Percentiles rank a stretch among this genome's conserved stretches.
phyloP scores from a whole-genome alignment of 2,113 vertebrate genomes.

The Heptranchias perlo region DNA sequence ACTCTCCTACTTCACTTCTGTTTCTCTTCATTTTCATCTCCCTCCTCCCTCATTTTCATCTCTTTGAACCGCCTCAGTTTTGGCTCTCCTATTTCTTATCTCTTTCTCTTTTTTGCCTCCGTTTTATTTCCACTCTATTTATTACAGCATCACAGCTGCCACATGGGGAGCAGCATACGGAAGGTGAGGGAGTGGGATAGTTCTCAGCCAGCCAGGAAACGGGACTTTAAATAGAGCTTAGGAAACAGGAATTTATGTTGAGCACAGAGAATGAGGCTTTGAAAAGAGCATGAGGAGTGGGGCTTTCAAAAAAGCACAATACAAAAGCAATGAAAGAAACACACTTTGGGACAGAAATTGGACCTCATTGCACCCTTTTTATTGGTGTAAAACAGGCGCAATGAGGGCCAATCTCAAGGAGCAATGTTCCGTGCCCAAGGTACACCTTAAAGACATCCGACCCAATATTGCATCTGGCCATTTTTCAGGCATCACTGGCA shows the following conservation, averaged over 20 bases:
- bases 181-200: background rate
- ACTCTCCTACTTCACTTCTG: background rate
- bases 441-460: background rate
- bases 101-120: background rate
- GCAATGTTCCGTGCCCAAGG: background rate
- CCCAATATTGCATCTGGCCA: background rate
- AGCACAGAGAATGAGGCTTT: background rate
- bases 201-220: background rate
- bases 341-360: background rate
- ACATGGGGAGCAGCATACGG: background rate
- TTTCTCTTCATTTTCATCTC: background rate
- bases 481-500: background rate
- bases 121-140: background rate
- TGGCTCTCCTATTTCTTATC: background rate
- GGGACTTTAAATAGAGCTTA: background rate
- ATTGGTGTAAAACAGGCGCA: background rate
- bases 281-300: background rate
- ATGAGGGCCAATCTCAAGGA: background rate
- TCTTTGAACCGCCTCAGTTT: background rate
- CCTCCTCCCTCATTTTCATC: background rate
- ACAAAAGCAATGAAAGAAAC: background rate
- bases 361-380: background rate
- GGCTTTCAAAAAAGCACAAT: background rate
- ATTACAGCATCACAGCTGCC: background rate
- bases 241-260: background rate